Base-by-base conservation (phyloP, 2,888 invertebrate species). In the Ophion obscuratus region DNA sequence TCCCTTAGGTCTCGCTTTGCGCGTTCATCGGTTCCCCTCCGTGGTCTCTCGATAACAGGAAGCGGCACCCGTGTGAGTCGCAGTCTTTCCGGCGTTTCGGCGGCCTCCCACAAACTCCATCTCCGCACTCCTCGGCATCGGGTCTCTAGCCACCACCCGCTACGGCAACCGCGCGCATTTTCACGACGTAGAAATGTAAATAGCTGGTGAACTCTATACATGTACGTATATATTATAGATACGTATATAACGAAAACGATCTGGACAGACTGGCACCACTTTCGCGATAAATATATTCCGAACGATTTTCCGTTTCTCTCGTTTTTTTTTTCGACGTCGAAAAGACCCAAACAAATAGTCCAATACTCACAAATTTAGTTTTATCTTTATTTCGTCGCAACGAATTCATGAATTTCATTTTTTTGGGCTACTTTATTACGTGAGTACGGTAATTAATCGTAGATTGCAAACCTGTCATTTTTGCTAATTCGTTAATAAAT, bases 11-110 rank as follows among this genome's bases (percentile, higher is more conserved):
- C 59, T 59, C 20, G 77, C 40, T 77, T 67, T 40, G 20, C 59
- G 70, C 31, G 53, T 70, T 74, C 74, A 57, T 57, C 66, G 71
- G 66, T 84, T 76, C 78, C 70, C 36, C 74, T 40, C 31, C 71
- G 64, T 68, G 80, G 79, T 62, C 62, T 86, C 86, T 87, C 86
- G 86, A 87, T 87, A 87, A 87, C 87, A 87, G 87, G 87, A 87
- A 87, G 82, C 84, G 74, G 84, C 80, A 81, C 61, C 82, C 86
- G 80, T 82, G 86, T 83, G 87, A 87, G 78, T 87, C 87, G 83
- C 84, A 83, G 85, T 84, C 87, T 81, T 87, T 87, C 87, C 87
- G 87, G 87, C 83, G 81, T 87, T 84, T 80, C 84, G 76, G 80
- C 86, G 77, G 79, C 85, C 84, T 83, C 74, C 73, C 74, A 62